Conservation (phyloP, 2,888 invertebrate species). For the Theretra japonica region DNA sequence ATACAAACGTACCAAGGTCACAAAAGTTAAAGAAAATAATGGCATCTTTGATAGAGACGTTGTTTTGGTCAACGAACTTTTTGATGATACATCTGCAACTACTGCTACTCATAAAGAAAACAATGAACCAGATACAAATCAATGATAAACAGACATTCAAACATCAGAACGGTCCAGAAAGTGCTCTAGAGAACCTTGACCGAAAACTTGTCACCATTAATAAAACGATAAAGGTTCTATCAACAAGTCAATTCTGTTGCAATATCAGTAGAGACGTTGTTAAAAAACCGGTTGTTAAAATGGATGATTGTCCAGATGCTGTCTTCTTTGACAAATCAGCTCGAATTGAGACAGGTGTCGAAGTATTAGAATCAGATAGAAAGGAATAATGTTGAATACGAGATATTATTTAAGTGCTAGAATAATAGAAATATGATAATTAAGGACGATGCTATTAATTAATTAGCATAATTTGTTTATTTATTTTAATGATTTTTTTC, state of each 20-base stretch:
- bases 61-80: too few relatives aligned
- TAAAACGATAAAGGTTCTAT: conserved; percentile 8
- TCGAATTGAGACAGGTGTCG: not conserved
- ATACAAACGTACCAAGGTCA: too few relatives aligned
- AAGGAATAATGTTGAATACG: not conserved
- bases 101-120: too few relatives aligned
- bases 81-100: too few relatives aligned
- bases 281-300: not conserved
- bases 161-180: not conserved
- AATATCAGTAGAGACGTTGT: not conserved
- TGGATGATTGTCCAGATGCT: not conserved
- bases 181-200: conserved; percentile 16
- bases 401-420: too few relatives aligned
- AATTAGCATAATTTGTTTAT: too few relatives aligned
- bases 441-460: too few relatives aligned
- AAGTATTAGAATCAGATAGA: conserved; percentile 6
- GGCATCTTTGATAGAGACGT: too few relatives aligned
- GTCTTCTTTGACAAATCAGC: conserved; percentile 4
- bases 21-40: too few relatives aligned
- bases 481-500: too few relatives aligned
- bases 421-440: too few relatives aligned
- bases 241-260: not conserved
- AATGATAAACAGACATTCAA: not conserved
- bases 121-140: not conserved
- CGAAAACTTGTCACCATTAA: not conserved